Base-by-base conservation (phyloP, 2,888 invertebrate genomes). In the Polylopha cassiicola region DNA sequence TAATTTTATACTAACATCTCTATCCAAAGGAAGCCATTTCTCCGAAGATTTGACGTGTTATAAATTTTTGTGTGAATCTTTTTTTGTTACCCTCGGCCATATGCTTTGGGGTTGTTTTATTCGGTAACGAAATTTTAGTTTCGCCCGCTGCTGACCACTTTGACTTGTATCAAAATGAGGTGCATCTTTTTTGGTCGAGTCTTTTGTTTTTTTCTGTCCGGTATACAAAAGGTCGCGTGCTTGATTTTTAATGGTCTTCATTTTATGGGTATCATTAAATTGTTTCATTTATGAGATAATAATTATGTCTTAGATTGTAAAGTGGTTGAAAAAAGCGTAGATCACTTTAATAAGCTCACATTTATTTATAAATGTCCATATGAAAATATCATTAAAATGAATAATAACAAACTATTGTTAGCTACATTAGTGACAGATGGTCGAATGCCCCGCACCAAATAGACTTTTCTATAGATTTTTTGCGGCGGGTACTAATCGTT, bases 1-100 rank as follows among this genome's bases (percentile, higher is more conserved):
- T 84, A 85, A 84, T 84, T 78, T 78, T 70, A 79, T 75, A 74
- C 65, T 73, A 74, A 79, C 74, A 65, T 80, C 84, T 84, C 78
- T 80, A 84, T 85, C 66, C 45, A 55, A 58, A 81, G 81, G 84
- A 82, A 81, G 69, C 78, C 77, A 82, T 85, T 79, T 73, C 78
- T 84, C 72, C 65, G 57, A 69, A 69, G 66, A 77, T 81, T 76
- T 81, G 82, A 82, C 81, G 78, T 70, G 78, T 77, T 81, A 81
- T 82, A 81, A 74, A 82, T 81, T 81, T 80, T 73, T 72, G 71
- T 70, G 62, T 61, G 67, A 63, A 61, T 60, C 59, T 59, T 69
- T 75, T 74, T 73, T 72, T 65, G 67, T 60, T 62, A 52, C 56
- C 51, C 48, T 43, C 49, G 50, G 51, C 61, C 73, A 71, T 67